These are phyloP conservation scores for Sebastes hubbsi DNA, from an alignment of 2,797 vertebrate species.

Conservation along the genomic window DNA sequence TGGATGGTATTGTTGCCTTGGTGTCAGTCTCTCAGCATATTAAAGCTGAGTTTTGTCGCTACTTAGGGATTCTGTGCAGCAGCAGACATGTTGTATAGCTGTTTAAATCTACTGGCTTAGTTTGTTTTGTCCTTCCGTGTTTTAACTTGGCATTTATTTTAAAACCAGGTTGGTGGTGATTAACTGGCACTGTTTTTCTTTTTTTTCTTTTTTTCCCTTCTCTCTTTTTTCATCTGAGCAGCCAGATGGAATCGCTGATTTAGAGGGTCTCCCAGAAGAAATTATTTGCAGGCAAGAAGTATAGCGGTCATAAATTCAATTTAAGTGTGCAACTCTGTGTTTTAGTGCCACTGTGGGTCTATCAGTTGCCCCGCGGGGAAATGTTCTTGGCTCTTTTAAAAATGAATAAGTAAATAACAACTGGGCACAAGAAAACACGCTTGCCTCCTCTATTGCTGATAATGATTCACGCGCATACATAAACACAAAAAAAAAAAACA, in stretches of 20 bases:
- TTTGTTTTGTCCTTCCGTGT: conserved; percentile 11
- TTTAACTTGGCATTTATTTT: conserved; percentile 27
- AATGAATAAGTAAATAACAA: conserved; percentile 63
- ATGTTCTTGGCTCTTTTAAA: conserved; percentile 48
- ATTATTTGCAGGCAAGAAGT: conserved; percentile 51
- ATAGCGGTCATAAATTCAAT: conserved; percentile 59
- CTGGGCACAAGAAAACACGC: conserved; percentile 33
- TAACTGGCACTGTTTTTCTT: conserved; percentile 31
- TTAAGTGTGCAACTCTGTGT: conserved; percentile 39
- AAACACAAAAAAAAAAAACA: neutral
- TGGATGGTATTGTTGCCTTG: conserved; percentile 25
- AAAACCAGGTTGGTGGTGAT: conserved; percentile 31
- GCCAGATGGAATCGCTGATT: conserved; percentile 53
- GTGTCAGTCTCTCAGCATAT: conserved; percentile 7
- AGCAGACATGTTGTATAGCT: conserved; percentile 16
- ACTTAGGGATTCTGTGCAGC: neutral
- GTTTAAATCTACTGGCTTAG: conserved; percentile 27
- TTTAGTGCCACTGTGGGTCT: conserved; percentile 39
- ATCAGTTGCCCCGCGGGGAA: conserved; percentile 45
- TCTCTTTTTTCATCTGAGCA: neutral
- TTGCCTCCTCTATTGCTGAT: conserved; percentile 5
- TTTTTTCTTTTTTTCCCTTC: neutral
- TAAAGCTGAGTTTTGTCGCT: neutral
- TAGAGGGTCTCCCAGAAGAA: conserved; percentile 45
- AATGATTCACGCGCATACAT: conserved; percentile 11